Base-by-base conservation (phyloP, 2,113 vertebrate genomes). In the Opisthocomus hoazin region DNA sequence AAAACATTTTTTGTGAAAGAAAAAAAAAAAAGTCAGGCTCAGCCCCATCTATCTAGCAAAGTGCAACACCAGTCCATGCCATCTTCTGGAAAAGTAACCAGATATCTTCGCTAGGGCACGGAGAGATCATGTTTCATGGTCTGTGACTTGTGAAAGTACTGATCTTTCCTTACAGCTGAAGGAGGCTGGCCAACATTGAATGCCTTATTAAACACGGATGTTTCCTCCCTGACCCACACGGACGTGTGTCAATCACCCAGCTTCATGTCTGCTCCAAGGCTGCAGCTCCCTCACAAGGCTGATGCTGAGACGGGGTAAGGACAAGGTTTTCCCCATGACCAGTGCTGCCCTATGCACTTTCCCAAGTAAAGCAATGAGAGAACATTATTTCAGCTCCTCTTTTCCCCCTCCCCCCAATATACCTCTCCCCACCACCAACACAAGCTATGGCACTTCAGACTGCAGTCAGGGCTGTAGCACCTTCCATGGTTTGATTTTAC, bases 1-100 rank as follows among this genome's bases (percentile, higher is more conserved):
- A 61, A 61, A 86, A 64, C 20, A 51, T 58, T 90, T 90, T 78
- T 13, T 39, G 20, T 23, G 27, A 10, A 32, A 32, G 4, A 8
- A 15, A 12, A 14, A 37, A 41, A 22, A 26, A 66, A 29, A 27
- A 58, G 50, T 54, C 78, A 86, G 34, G 29, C 68, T 89, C 34
- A 48, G 39, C 27, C 83, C 15, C 64, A 78, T 70, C 34, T 22
- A 81, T 46, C 64, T 51, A 75, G 37, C 19, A 13, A 73, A 92
- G 34, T 32, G 15, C 85, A 77, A 41, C 50, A 73, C 15, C 76
- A 83, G 60, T 66, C 64, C 37, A 6, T 54, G 89, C 84, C 43
- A 60, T 36, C 58, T 85, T 84, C 83, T 75, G 80, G 46, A 84
- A 80, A 53, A 70, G 58, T 48, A 95, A 96, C 74, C 61, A 68